Conservation (phyloP, 2,888 invertebrate genomes). For the Oasisia sp. region DNA sequence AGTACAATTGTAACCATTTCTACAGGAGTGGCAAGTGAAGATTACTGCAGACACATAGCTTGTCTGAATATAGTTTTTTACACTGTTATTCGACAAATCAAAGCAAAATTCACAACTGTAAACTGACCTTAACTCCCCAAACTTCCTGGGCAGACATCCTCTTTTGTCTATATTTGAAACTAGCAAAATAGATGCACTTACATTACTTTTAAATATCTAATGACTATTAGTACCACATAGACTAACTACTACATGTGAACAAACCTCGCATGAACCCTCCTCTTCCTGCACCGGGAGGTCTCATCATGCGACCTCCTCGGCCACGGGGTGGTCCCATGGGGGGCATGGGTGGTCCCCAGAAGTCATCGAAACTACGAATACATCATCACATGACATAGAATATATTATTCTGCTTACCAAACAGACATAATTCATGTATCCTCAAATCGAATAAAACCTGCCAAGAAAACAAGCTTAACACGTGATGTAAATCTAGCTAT, state of each 20-base stretch:
- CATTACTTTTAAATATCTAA: neutral
- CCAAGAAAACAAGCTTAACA: too few relatives aligned
- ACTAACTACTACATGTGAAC: neutral
- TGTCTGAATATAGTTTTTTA: neutral
- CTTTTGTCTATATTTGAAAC: neutral
- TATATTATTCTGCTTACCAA: neutral
- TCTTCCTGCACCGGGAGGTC: constrained; percentile 38
- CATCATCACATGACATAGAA: constrained; percentile 17
- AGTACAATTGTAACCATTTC: neutral
- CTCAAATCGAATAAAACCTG: neutral
- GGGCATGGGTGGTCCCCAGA: constrained; percentile 27
- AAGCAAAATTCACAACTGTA: neutral
- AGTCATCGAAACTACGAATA: constrained; percentile 26
- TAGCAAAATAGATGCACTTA: neutral
- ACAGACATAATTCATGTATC: neutral
- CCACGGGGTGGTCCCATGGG: constrained; percentile 42
- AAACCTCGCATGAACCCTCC: constrained; percentile 23
- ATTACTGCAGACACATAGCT: neutral
- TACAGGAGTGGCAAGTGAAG: neutral
- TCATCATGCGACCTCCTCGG: constrained; percentile 45
- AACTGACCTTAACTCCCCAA: neutral
- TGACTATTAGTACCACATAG: neutral
- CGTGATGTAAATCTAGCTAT: too few relatives aligned
- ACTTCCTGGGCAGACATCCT: neutral
- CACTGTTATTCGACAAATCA: neutral